Percentiles rank a stretch among this genome's conserved stretches.
phyloP scores from a whole-genome alignment of 2,113 vertebrate species.

The Lucifuga dentata region DNA sequence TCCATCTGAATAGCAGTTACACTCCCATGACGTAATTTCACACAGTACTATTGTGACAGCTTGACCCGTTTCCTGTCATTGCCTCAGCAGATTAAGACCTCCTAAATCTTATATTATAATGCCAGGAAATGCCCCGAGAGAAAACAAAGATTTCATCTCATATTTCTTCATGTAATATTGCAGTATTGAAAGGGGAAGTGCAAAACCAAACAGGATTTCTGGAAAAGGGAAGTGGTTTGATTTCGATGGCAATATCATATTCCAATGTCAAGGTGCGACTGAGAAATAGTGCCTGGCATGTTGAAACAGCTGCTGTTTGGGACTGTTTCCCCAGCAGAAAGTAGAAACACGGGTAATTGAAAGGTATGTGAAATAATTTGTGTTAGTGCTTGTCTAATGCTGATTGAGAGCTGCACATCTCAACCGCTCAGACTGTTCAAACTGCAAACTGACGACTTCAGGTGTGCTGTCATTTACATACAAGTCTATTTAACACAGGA shows the following conservation, averaged over 20 bases:
- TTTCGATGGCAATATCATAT: not conserved
- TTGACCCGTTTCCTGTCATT: constrained; percentile 51
- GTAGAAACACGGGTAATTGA: too few species aligned
- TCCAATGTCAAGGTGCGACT: not conserved
- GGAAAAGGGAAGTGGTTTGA: constrained; percentile 31
- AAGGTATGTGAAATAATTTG: too few species aligned
- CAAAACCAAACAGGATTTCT: constrained; percentile 52
- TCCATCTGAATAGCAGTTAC: not conserved
- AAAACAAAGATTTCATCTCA: constrained; percentile 25
- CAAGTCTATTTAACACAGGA: too few species aligned
- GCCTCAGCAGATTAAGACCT: constrained; percentile 38
- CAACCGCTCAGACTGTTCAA: too few species aligned
- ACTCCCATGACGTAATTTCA: constrained; percentile 32
- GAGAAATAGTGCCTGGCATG: not conserved
- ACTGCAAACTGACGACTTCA: too few species aligned
- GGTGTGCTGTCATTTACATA: too few species aligned
- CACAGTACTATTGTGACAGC: constrained; percentile 5
- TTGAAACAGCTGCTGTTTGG: constrained; percentile 10
- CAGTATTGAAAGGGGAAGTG: constrained; percentile 41
- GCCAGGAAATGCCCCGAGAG: constrained; percentile 43
- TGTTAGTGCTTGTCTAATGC: too few species aligned
- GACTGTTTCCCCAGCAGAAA: not conserved
- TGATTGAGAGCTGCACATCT: too few species aligned
- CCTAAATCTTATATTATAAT: constrained; percentile 33
- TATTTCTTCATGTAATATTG: constrained; percentile 12